Conservation (phyloP, 2,888 invertebrate genomes). For the Thymelicus sylvestris region DNA sequence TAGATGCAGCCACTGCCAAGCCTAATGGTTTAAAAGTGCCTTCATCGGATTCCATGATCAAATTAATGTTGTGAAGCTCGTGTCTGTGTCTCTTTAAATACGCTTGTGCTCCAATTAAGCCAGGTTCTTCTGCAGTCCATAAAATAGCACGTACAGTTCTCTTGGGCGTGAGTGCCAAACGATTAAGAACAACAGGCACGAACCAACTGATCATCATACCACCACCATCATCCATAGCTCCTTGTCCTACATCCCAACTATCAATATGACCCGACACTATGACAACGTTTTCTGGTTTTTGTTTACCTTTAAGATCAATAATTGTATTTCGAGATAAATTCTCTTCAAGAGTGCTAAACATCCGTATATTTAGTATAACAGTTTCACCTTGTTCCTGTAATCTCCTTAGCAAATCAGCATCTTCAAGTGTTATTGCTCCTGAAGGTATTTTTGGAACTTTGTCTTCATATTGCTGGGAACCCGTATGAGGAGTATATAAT, state of each 20-base stretch:
- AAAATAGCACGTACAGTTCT: slow-evolving; percentile 90
- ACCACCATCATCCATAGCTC: slow-evolving; percentile 95
- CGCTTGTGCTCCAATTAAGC: slow-evolving; percentile 86
- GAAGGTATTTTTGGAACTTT: slow-evolving; percentile 87
- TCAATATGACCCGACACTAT: slow-evolving; percentile 93
- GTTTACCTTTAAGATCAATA: slow-evolving; percentile 86
- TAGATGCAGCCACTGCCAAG: slow-evolving; percentile 86
- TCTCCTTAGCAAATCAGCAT: slow-evolving; percentile 88
- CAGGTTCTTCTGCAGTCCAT: slow-evolving; percentile 93
- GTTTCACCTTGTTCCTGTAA: slow-evolving; percentile 80
- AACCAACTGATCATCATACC: slow-evolving; percentile 92
- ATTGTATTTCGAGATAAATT: slow-evolving; percentile 89
- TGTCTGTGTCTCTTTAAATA: slow-evolving; percentile 86
- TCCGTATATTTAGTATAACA: slow-evolving; percentile 80
- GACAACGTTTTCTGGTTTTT: slow-evolving; percentile 81
- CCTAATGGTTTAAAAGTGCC: slow-evolving; percentile 92
- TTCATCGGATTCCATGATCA: slow-evolving; percentile 93
- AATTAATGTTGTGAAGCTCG: slow-evolving; percentile 86
- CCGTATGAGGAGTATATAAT: slow-evolving; percentile 90
- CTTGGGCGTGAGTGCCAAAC: slow-evolving; percentile 86
- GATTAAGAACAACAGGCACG: slow-evolving; percentile 87
- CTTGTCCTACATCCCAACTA: slow-evolving; percentile 94
- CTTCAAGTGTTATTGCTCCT: slow-evolving; percentile 90
- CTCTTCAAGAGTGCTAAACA: slow-evolving; percentile 85
- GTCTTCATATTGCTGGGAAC: slow-evolving; percentile 85